Base-by-base conservation (phyloP, 2,888 invertebrate species). In the Augiades crinisus region DNA sequence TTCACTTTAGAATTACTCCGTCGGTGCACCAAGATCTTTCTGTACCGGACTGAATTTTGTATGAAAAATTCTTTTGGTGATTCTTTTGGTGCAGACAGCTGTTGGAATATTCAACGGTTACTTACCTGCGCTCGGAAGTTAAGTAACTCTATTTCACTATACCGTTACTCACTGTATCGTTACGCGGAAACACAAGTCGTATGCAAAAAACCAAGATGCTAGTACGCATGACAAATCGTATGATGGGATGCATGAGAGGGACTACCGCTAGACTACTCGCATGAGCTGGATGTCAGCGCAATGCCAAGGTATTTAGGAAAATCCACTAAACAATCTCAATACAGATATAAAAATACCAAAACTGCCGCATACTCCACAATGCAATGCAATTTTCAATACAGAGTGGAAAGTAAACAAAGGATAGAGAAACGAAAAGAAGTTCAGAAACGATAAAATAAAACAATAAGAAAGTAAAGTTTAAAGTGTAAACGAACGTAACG, bases 341-440 rank as follows among this genome's bases (percentile, higher is more conserved):
- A 74, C 73, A 76, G 61, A 68, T 72, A 66, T 62, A 66, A 65
- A 70, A 72, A 62, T 60, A 55, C 55, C 58, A 79, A 70, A 76
- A 81, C 87, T 84, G 86, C 85, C 87, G 87, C 82, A 87, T 87
- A 87, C 80, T 81, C 83, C 89, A 85, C 87, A 86, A 85, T 81
- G 84, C 86, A 80, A 81, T 81, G 77, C 82, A 80, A 85, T 75
- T 80, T 78, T 81, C 79, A 81, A 75, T 72, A 67, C 64, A 70
- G 19, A 51, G 51, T 59, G 82, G 77, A 78, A 82, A 74, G 77
- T 70, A 67, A 63, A 63, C 59, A 45, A 65, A 67, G 74, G 71
- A 78, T 75, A 75, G 75, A 72, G 62, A 64, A 51, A 61, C 60
- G 67, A 63, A 65, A 62, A 65, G 59, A 67, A 54, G 65, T 33